Percentiles rank a stretch among this genome's conserved stretches.
Conservation (phyloP, 2,797 vertebrate species). For the Gadopsis marmoratus region DNA sequence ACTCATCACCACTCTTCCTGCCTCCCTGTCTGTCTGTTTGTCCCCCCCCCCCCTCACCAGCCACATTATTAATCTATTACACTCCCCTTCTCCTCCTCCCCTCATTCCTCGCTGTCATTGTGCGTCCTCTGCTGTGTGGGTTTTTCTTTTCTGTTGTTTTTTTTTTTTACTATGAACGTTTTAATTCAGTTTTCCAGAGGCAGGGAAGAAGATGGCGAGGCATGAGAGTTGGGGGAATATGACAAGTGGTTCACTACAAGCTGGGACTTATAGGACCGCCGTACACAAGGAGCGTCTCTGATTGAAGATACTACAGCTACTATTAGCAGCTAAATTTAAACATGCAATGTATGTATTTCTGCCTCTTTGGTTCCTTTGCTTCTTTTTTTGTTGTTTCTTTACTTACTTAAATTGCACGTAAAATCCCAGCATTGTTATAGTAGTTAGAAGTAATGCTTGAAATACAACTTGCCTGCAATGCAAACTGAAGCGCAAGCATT, state of each 20-base stretch:
- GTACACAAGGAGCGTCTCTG: neutral
- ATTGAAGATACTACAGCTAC: neutral
- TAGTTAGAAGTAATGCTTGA: neutral
- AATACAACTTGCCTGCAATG: neutral
- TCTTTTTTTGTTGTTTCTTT: too few species aligned
- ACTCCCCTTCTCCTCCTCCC: slow-evolving; percentile 37
- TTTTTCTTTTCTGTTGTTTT: slow-evolving; percentile 4
- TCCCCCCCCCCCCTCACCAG: slow-evolving; percentile 37
- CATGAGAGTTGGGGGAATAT: neutral
- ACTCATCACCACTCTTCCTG: slow-evolving; percentile 21
- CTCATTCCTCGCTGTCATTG: slow-evolving; percentile 61
- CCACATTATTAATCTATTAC: slow-evolving; percentile 71
- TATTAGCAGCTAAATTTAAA: too few species aligned
- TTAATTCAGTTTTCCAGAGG: slow-evolving; percentile 46
- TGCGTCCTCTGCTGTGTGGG: slow-evolving; percentile 36
- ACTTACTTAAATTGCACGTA: neutral
- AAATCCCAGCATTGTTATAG: neutral
- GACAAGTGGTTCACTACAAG: neutral
- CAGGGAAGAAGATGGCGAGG: neutral
- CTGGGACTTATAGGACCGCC: neutral
- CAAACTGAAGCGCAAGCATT: neutral
- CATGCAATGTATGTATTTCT: too few species aligned
- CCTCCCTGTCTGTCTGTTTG: slow-evolving; percentile 21
- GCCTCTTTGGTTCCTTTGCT: too few species aligned
- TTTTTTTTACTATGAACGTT: slow-evolving; percentile 30